phyloP scores from a whole-genome alignment of 2,797 vertebrate species.

The Brotula barbata region DNA sequence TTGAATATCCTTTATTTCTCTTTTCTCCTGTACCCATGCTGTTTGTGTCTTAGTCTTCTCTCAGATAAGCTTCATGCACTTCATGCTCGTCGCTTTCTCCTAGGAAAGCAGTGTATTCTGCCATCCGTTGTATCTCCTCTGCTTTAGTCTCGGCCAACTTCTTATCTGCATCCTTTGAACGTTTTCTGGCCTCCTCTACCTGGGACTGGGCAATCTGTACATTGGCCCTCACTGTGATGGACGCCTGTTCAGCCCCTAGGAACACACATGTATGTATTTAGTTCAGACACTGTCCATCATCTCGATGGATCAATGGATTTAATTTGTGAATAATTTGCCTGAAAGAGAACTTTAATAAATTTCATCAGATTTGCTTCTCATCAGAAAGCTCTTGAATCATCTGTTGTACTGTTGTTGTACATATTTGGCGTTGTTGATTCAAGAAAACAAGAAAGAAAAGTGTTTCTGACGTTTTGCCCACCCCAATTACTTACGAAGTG shows the following conservation, averaged over 20 bases:
- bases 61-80: slow-evolving; percentile 87
- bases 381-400: no score
- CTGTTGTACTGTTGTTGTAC: no score
- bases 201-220: slow-evolving; percentile 87
- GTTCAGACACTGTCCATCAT: no score
- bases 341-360: no score
- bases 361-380: no score
- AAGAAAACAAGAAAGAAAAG: no score
- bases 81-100: slow-evolving; percentile 74
- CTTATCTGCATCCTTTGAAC: slow-evolving; percentile 86
- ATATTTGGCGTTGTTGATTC: no score
- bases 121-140: slow-evolving; percentile 87
- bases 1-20: neutral
- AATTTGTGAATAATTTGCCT: no score
- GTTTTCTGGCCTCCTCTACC: slow-evolving; percentile 84
- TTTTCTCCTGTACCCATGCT: neutral
- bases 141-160: slow-evolving; percentile 90
- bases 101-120: slow-evolving; percentile 68
- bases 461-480: no score
- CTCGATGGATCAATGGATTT: no score
- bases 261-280: slow-evolving; percentile 14
- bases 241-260: slow-evolving; percentile 89
- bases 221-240: slow-evolving; percentile 81
- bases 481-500: no score
- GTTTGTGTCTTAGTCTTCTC: slow-evolving; percentile 85